These are phyloP conservation scores for Lomographa bimaculata DNA, from an alignment of 2,888 invertebrate genomes.

Conservation along the genomic window DNA sequence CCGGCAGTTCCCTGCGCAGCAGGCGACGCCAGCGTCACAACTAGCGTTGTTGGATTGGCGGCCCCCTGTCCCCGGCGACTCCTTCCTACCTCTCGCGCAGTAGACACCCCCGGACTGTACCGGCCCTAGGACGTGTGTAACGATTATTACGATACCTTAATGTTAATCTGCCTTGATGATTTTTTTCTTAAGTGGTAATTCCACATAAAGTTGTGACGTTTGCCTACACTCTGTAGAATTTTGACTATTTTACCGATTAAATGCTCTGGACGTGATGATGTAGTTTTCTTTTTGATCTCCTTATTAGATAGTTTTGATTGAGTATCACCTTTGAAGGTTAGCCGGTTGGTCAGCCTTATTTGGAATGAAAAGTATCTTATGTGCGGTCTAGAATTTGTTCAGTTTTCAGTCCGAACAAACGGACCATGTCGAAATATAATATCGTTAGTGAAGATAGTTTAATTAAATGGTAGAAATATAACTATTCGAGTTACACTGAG, in stretches of 20 bases:
- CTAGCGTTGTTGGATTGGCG: constrained; percentile 82
- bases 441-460: too few relatives aligned
- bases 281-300: constrained; percentile 24
- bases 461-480: too few relatives aligned
- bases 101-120: constrained; percentile 20
- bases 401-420: too few relatives aligned
- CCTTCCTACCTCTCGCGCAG: constrained; percentile 36
- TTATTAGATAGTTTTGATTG: too few relatives aligned
- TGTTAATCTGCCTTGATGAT: constrained; percentile 74
- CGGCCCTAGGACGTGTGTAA: constrained; percentile 67
- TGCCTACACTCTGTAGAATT: constrained; percentile 83
- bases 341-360: too few relatives aligned
- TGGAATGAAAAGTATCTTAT: too few relatives aligned
- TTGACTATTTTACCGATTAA: constrained; percentile 82
- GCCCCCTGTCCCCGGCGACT: constrained; percentile 73
- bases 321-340: too few relatives aligned
- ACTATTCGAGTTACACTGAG: too few relatives aligned
- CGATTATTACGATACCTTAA: constrained; percentile 54
- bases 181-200: constrained; percentile 76
- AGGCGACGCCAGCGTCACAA: constrained; percentile 76
- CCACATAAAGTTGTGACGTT: constrained; percentile 81
- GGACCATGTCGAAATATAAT: too few relatives aligned
- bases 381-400: too few relatives aligned
- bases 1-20: constrained; percentile 83
- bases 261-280: constrained; percentile 67